Base-by-base conservation (phyloP, 1,140 invertebrate species). In the Tetragnatha versicolor region DNA sequence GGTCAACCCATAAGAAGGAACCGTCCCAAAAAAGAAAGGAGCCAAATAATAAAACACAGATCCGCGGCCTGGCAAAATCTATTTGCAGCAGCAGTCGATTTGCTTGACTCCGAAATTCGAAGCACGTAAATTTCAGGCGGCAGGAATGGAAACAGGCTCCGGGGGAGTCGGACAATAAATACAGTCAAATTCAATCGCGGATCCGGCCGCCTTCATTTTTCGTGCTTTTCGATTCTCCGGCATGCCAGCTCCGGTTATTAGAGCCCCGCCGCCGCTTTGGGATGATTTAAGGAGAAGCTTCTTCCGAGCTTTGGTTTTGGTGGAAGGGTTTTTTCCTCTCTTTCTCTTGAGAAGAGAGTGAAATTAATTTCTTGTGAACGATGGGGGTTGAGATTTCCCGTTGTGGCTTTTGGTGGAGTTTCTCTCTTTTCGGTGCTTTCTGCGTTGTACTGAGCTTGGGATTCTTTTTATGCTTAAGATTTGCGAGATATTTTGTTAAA, bases 101-200 rank as follows among this genome's bases (percentile, higher is more conserved):
- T 45, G 55, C 12, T 61, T 63, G 5, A 25, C 9, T 31, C n/a
- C 22, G 55, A 75, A 49, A 75, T 75, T 75, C 72, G 42, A 49
- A 17, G 72, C 72, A 75, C 72, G 72, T 75, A 75, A 75, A 75
- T 75, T 63, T 63, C 27, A 63, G 37, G 37, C 39, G 72, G 37
- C 51, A 63, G 72, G 72, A 63, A 61, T 75, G 49, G 72, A 75
- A 75, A 75, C 55, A 75, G 58, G 31, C 33, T 31, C 35, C 14
- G 20, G 27, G 58, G 42, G 42, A 75, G 39, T 60, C 63, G 72
- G 45, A 75, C 72, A 75, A 75, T 75, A 75, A 75, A 75, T 58
- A 75, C 72, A 75, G 72, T 75, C 72, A 63, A 75, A 75, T 75
- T 75, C 72, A 75, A 75, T 75, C 72, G 33, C 55, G 45, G 63